phyloP scores from a whole-genome alignment of 2,888 invertebrate species.

The Orthosia cruda region DNA sequence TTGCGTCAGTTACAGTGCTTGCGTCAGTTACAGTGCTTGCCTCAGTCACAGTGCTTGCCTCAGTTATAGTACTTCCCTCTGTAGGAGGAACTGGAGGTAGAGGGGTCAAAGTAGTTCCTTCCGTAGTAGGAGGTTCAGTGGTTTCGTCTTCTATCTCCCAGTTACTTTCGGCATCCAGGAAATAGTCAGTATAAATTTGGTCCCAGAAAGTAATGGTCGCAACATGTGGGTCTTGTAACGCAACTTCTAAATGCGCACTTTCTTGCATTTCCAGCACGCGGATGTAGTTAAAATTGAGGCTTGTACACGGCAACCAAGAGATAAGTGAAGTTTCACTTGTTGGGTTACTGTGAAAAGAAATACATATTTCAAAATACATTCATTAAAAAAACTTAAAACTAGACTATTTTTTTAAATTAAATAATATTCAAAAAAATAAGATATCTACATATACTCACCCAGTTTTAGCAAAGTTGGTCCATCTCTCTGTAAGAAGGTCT shows the following conservation, averaged over 20 bases:
- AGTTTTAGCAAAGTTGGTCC: slow-evolving; percentile 87
- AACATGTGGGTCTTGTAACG: slow-evolving; percentile 77
- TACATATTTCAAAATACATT: background rate
- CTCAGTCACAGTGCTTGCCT: no score
- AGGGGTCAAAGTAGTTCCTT: background rate
- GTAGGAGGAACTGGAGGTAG: background rate
- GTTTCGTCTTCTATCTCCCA: slow-evolving; percentile 72
- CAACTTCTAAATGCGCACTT: slow-evolving; percentile 73
- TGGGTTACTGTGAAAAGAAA: slow-evolving; percentile 79
- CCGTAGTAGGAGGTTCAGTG: background rate
- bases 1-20: no score
- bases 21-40: no score
- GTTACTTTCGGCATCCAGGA: slow-evolving; percentile 81
- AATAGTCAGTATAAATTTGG: slow-evolving; percentile 79
- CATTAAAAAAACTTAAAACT: background rate
- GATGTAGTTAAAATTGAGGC: slow-evolving; percentile 69
- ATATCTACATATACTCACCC: slow-evolving; percentile 75
- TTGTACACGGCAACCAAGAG: slow-evolving; percentile 80
- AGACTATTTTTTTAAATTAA: no score
- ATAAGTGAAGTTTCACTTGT: slow-evolving; percentile 76
- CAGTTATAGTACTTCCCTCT: background rate
- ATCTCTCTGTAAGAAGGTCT: slow-evolving; percentile 84
- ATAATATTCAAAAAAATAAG: no score
- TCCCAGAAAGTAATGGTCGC: slow-evolving; percentile 81
- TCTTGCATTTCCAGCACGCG: slow-evolving; percentile 77